A percentile compares a stretch with the other conserved stretches of the same genome.
These are phyloP conservation scores for Drosophila setifemur DNA, from an alignment of 1,140 invertebrate genomes.

Conservation along the genomic window DNA sequence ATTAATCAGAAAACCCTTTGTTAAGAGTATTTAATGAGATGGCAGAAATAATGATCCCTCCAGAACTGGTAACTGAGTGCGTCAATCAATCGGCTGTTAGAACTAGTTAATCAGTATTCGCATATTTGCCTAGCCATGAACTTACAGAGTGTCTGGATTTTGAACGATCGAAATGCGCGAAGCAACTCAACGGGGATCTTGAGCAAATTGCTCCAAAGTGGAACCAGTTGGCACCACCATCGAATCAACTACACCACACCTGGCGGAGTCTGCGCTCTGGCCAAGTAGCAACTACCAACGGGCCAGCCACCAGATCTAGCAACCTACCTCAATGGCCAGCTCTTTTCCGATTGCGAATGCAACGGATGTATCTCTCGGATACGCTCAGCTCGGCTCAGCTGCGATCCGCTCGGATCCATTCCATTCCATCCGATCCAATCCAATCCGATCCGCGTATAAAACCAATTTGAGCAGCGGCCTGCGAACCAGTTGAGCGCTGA, in stretches of 20 bases:
- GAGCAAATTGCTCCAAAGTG: slow-evolving; percentile 3
- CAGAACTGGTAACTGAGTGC: slow-evolving; percentile 5
- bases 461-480: slow-evolving; percentile 64
- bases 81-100: not conserved
- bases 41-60: not conserved
- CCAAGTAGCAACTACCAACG: slow-evolving; percentile 60
- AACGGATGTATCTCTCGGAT: slow-evolving; percentile 32
- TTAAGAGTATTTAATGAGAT: not conserved
- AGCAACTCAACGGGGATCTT: not conserved
- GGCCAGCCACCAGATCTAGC: slow-evolving; percentile 9
- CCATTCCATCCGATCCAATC: not conserved
- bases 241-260: slow-evolving; percentile 19
- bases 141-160: slow-evolving; percentile 16
- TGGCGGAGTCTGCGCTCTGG: slow-evolving; percentile 6
- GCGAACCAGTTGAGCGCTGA: slow-evolving; percentile 77
- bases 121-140: slow-evolving; percentile 35
- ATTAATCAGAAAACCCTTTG: not conserved
- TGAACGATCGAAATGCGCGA: slow-evolving; percentile 12
- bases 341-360: slow-evolving; percentile 30
- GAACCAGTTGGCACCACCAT: slow-evolving; percentile 54
- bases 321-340: no score
- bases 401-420: not conserved
- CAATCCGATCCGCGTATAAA: slow-evolving; percentile 58
- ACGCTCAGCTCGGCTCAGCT: slow-evolving; percentile 24
- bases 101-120: slow-evolving; percentile 30